Conservation (phyloP, 2,888 invertebrate genomes). For the Nomada fucata region DNA sequence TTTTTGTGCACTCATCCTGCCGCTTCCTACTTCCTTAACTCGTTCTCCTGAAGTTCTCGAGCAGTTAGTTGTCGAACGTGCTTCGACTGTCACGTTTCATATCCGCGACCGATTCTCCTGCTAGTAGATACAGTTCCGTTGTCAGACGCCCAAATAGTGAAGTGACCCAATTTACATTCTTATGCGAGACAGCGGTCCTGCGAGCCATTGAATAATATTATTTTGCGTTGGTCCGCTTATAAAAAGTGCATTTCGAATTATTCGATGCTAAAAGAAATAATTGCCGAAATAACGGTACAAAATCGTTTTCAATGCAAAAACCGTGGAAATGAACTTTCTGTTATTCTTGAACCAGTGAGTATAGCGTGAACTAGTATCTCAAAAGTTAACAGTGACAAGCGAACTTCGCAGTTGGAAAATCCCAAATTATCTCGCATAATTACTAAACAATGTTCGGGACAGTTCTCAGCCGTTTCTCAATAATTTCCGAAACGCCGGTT, state of each 20-base stretch:
- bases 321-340: too few species aligned
- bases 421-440: background rate
- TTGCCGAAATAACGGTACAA: too few species aligned
- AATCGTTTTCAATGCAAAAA: too few species aligned
- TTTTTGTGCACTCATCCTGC: constrained; percentile 34
- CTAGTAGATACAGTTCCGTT: background rate
- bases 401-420: too few species aligned
- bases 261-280: too few species aligned
- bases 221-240: too few species aligned
- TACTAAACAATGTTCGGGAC: background rate
- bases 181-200: background rate
- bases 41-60: constrained; percentile 32
- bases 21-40: constrained; percentile 54
- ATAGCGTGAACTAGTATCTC: too few species aligned
- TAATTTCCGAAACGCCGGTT: too few species aligned
- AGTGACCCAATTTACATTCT: background rate
- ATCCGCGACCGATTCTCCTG: background rate
- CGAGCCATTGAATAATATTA: too few species aligned
- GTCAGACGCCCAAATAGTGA: background rate
- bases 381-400: too few species aligned
- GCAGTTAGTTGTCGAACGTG: constrained; percentile 46
- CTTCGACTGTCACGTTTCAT: constrained; percentile 24
- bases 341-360: too few species aligned
- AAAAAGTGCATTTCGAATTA: too few species aligned
- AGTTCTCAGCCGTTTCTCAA: background rate